A percentile compares a stretch with the other conserved stretches of the same genome.
phyloP scores from a whole-genome alignment of 2,888 invertebrate genomes.

The Lysandra bellargus region DNA sequence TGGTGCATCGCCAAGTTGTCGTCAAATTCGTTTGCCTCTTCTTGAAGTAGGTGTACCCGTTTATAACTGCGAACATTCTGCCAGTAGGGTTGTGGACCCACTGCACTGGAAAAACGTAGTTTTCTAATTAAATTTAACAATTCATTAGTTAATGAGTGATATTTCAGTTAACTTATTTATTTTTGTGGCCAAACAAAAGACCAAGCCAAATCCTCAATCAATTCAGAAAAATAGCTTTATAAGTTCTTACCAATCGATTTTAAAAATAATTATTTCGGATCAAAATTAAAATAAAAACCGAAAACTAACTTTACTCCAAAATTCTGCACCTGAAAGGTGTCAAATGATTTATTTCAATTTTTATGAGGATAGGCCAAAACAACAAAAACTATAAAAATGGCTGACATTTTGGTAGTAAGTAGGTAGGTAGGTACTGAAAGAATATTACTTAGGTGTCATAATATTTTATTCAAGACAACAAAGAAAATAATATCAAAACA shows the following conservation, averaged over 20 bases:
- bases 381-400: too few relatives aligned
- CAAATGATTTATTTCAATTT: too few relatives aligned
- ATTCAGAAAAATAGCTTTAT: too few relatives aligned
- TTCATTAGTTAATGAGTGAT: neutral
- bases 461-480: neutral
- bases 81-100: conserved; percentile 39
- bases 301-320: too few relatives aligned
- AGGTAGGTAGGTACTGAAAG: neutral
- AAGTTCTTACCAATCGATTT: too few relatives aligned
- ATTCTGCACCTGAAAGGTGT: too few relatives aligned
- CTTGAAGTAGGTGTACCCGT: conserved; percentile 44
- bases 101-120: conserved; percentile 37
- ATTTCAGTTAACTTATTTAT: neutral
- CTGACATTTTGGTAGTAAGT: too few relatives aligned
- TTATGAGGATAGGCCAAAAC: too few relatives aligned
- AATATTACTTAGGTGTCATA: neutral
- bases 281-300: too few relatives aligned
- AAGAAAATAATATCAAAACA: neutral
- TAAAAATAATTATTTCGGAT: too few relatives aligned
- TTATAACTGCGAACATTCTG: conserved; percentile 39
- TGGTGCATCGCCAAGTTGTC: conserved; percentile 45
- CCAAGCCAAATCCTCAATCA: too few relatives aligned
- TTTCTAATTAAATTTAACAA: neutral
- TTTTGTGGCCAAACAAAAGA: too few relatives aligned
- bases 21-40: conserved; percentile 15